These are phyloP conservation scores for Caenorhabditis afra DNA, from an alignment of 2,888 invertebrate genomes.

Conservation along the genomic window DNA sequence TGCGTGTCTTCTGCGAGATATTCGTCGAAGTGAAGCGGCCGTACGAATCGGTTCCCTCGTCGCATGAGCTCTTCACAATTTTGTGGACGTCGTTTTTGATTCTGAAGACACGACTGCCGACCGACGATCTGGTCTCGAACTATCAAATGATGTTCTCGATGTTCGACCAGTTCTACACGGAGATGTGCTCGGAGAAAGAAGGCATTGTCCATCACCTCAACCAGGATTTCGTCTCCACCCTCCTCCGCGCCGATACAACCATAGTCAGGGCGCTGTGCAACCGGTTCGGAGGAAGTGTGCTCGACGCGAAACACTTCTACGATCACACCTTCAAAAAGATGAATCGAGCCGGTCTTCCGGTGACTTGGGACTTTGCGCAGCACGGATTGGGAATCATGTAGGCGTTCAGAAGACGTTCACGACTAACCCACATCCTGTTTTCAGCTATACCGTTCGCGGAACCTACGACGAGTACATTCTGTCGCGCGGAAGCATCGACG, in stretches of 20 bases:
- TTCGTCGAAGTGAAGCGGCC: constrained; percentile 83
- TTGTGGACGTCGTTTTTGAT: constrained; percentile 47
- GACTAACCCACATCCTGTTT: not conserved
- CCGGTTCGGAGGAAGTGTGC: constrained; percentile 88
- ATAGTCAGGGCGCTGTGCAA: constrained; percentile 85
- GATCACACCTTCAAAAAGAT: constrained; percentile 86
- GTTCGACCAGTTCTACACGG: constrained; percentile 91
- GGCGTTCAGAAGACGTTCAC: constrained; percentile 1
- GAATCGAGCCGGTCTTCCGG: constrained; percentile 27
- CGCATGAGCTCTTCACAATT: constrained; percentile 33
- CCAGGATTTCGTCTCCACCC: constrained; percentile 62
- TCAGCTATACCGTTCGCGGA: not conserved
- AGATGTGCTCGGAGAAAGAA: constrained; percentile 85
- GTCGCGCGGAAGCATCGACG: constrained; percentile 95
- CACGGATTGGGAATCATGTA: constrained; percentile 30
- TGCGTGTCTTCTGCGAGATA: constrained; percentile 90
- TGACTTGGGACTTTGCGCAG: constrained; percentile 5
- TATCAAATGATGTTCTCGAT: constrained; percentile 93
- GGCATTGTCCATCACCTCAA: constrained; percentile 64
- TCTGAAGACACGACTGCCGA: constrained; percentile 43
- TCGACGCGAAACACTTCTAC: constrained; percentile 93
- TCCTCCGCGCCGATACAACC: constrained; percentile 24
- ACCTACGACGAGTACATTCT: constrained; percentile 92
- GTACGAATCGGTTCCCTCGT: constrained; percentile 11
- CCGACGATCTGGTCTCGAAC: constrained; percentile 93